A percentile compares a stretch with the other conserved stretches of the same genome.
Evolutionary conservation across 1,140 invertebrate genomes (phyloP).

Genomic region (Propsilocerus akamusi): DNA sequence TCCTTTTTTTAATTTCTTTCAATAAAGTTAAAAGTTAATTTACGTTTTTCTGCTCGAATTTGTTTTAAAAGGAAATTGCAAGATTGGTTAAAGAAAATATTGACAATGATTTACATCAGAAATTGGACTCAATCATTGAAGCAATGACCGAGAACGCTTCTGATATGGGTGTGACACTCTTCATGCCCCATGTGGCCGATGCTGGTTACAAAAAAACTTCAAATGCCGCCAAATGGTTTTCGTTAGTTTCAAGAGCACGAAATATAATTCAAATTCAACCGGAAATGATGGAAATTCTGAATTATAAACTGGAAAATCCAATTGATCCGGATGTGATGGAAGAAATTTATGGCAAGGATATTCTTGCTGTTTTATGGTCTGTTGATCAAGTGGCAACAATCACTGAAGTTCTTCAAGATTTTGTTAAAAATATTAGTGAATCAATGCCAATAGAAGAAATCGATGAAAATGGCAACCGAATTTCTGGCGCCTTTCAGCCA

Average conservation of each 20-base stretch:
- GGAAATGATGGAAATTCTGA: conserved; percentile 14
- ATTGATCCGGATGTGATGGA: conserved; percentile 15
- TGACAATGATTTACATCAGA: conserved; percentile 18
- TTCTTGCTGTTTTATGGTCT: conserved; percentile 22
- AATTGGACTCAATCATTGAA: conserved; percentile 25
- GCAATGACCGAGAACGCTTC: conserved; percentile 17
- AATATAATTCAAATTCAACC: conserved; percentile 9
- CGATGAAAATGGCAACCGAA: not conserved
- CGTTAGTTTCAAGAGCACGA: not conserved
- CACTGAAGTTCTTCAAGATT: conserved; percentile 12
- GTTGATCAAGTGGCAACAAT: conserved; percentile 14
- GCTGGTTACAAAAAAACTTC: conserved; percentile 15
- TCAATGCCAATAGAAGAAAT: not conserved
- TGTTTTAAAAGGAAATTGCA: not conserved
- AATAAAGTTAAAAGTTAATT: not conserved
- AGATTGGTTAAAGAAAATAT: conserved; percentile 13
- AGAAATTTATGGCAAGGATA: conserved; percentile 17
- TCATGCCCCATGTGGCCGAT: conserved; percentile 15
- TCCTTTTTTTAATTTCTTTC: too few relatives aligned
- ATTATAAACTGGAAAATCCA: conserved; percentile 18
- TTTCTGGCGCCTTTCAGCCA: too few relatives aligned
- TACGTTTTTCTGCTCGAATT: not conserved
- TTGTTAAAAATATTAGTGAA: not conserved
- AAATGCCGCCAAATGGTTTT: conserved; percentile 16
- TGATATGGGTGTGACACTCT: conserved; percentile 15